These are phyloP conservation scores for Linyphia triangularis DNA, from an alignment of 2,888 invertebrate species.

Conservation along the genomic window DNA sequence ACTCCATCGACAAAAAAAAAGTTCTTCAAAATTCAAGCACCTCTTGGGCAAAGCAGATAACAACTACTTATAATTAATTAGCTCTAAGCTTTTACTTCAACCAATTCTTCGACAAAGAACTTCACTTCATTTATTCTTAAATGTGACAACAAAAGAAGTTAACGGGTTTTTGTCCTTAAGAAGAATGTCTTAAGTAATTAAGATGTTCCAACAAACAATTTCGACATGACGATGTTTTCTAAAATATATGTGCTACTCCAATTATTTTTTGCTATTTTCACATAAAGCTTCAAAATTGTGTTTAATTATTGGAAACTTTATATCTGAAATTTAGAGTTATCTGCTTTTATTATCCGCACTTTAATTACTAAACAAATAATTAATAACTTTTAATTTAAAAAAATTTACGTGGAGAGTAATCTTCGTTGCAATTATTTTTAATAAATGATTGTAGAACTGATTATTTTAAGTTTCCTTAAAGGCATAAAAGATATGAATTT, in stretches of 20 bases:
- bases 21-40: background rate
- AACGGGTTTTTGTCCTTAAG: background rate
- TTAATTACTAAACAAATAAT: too few relatives aligned
- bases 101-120: constrained; percentile 2
- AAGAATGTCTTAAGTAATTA: background rate
- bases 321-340: too few relatives aligned
- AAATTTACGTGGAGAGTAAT: too few relatives aligned
- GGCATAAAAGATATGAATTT: too few relatives aligned
- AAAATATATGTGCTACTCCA: background rate
- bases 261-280: background rate
- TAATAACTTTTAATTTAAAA: too few relatives aligned
- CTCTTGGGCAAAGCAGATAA: constrained; percentile 5
- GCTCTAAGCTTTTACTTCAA: constrained; percentile 7
- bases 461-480: too few relatives aligned
- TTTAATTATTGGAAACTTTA: background rate
- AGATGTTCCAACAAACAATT: background rate
- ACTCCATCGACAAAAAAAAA: background rate
- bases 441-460: too few relatives aligned
- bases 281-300: background rate
- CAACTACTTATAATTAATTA: constrained; percentile 47
- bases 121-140: constrained; percentile 10
- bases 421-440: too few relatives aligned
- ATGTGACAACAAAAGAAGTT: background rate
- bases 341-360: too few relatives aligned
- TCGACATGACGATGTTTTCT: background rate